A percentile compares a stretch with the other conserved stretches of the same genome.
phyloP scores from a whole-genome alignment of 53 echinoderm and acorn worm genomes.

The Echinarachnius parma region DNA sequence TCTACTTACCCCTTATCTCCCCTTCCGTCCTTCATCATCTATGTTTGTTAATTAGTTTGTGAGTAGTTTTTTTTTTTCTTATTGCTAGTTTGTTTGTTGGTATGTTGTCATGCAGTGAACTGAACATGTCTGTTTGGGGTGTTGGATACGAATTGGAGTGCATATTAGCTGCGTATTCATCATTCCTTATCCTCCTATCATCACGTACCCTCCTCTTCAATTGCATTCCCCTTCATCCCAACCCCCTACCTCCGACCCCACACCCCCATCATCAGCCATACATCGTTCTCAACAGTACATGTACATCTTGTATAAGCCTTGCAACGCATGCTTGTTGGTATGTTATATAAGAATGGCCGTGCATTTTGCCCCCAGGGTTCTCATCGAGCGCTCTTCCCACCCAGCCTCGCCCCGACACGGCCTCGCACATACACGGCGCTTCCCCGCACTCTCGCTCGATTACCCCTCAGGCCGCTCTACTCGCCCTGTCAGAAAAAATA shows the following conservation, averaged over 20 bases:
- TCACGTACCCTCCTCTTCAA: neutral
- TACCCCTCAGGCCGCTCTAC: conserved; percentile 22
- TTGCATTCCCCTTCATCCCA: neutral
- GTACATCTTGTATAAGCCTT: too few relatives aligned
- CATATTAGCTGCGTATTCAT: too few relatives aligned
- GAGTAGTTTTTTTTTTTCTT: too few relatives aligned
- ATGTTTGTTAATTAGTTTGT: too few relatives aligned
- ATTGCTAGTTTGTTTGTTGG: too few relatives aligned
- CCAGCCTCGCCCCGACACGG: conserved; percentile 2
- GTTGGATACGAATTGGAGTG: too few relatives aligned
- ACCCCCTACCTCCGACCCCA: neutral
- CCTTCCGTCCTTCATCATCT: neutral
- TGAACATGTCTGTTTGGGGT: too few relatives aligned
- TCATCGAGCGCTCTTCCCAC: conserved; percentile 12
- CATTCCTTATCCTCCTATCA: too few relatives aligned
- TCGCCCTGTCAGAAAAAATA: conserved; percentile 21
- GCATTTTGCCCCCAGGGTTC: conserved; percentile 26
- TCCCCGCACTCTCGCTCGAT: conserved; percentile 5
- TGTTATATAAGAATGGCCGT: conserved; percentile 34
- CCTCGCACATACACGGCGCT: conserved; percentile 11
- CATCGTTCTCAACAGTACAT: too few relatives aligned
- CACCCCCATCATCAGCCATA: neutral
- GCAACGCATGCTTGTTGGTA: too few relatives aligned
- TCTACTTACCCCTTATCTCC: neutral
- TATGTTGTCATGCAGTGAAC: too few relatives aligned